These are phyloP conservation scores for Aphelinus atriplicis DNA, from an alignment of 1,140 invertebrate species.

Conservation along the genomic window DNA sequence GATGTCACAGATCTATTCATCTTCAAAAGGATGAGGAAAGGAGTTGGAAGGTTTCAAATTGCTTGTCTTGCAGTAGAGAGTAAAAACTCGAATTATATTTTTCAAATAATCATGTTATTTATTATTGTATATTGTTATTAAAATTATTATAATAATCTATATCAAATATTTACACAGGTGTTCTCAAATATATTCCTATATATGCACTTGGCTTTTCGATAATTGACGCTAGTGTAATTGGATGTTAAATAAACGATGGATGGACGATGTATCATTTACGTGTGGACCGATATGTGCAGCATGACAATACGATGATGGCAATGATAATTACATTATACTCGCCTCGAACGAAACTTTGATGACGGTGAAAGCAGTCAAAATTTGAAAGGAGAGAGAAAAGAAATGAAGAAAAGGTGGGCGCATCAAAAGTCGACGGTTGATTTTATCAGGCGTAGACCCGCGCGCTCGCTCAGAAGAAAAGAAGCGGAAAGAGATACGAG, in stretches of 20 bases:
- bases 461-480: not conserved
- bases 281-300: not conserved
- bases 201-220: conserved; percentile 37
- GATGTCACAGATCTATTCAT: too few species aligned
- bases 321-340: conserved; percentile 13
- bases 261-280: conserved; percentile 1
- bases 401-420: not conserved
- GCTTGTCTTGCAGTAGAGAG: too few species aligned
- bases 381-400: conserved; percentile 7
- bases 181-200: conserved; percentile 33
- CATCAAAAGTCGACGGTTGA: not conserved
- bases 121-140: conserved; percentile 41
- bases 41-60: too few species aligned
- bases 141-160: conserved; percentile 40
- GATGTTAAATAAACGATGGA: conserved; percentile 27
- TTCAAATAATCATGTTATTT: not conserved
- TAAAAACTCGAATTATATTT: too few species aligned
- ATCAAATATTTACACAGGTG: conserved; percentile 37
- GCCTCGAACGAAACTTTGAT: not conserved
- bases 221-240: conserved; percentile 34
- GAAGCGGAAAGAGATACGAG: conserved; percentile 8
- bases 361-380: conserved; percentile 23
- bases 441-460: not conserved
- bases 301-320: conserved; percentile 13
- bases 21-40: too few species aligned